Evolutionary conservation across 2,888 invertebrate genomes (phyloP).

Genomic region (Conchocele bisecta): DNA sequence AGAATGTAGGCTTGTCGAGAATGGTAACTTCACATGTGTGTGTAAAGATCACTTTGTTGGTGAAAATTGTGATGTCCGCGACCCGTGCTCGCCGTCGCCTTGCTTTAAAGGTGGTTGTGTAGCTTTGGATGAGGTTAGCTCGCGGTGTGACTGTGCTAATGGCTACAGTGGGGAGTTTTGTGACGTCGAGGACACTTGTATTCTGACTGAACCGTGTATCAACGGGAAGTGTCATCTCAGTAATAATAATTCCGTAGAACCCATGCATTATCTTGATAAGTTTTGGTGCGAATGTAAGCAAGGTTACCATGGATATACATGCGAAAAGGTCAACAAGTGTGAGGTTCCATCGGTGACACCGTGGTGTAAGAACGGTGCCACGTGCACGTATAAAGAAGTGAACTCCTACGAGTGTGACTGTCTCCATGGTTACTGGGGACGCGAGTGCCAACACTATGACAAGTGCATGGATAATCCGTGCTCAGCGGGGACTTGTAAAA

Average conservation of each 20-base stretch:
- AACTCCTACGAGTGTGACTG: conserved; percentile 74
- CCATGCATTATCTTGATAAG: neutral
- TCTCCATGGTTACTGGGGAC: conserved; percentile 67
- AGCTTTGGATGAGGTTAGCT: conserved; percentile 15
- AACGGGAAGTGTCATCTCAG: conserved; percentile 40
- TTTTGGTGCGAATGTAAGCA: conserved; percentile 50
- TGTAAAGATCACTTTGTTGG: conserved; percentile 64
- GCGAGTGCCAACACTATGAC: conserved; percentile 69
- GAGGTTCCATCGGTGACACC: conserved; percentile 8
- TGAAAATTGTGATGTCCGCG: conserved; percentile 54
- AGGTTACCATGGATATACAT: conserved; percentile 58
- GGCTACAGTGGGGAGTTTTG: conserved; percentile 59
- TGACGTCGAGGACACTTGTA: conserved; percentile 54
- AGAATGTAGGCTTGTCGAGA: conserved; percentile 30
- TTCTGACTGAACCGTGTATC: conserved; percentile 46
- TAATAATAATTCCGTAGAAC: neutral
- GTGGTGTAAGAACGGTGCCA: conserved; percentile 72
- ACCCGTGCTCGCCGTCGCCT: conserved; percentile 66
- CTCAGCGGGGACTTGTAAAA: conserved; percentile 73
- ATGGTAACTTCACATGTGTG: conserved; percentile 53
- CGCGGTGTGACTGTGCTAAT: conserved; percentile 50
- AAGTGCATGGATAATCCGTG: conserved; percentile 73
- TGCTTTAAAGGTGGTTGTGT: conserved; percentile 57
- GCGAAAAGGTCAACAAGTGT: conserved; percentile 62
- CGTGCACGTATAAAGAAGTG: conserved; percentile 59